These are phyloP conservation scores for Cecropterus lyciades DNA, from an alignment of 1,140 invertebrate genomes.

Conservation along the genomic window DNA sequence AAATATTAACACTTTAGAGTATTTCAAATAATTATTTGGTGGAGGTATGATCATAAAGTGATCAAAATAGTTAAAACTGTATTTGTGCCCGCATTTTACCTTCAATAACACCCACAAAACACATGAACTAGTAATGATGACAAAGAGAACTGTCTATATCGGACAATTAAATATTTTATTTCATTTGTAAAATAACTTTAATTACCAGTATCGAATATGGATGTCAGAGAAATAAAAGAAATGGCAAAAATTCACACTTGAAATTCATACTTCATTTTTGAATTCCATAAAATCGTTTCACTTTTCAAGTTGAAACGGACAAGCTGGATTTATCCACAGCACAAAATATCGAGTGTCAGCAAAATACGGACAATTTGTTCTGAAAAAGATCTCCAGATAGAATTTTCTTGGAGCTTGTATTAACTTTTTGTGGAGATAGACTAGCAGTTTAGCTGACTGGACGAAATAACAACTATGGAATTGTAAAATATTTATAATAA, in stretches of 20 bases:
- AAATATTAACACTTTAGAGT: no score
- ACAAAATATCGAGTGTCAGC: conserved; percentile 25
- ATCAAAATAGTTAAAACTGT: no score
- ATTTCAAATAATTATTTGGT: no score
- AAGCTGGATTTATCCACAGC: conserved; percentile 20
- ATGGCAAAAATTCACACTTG: conserved; percentile 26
- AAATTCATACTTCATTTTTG: conserved; percentile 6
- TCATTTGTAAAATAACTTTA: no score
- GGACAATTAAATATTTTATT: no score
- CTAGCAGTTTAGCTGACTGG: conserved; percentile 16
- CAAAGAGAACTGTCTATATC: no score
- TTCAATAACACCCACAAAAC: no score
- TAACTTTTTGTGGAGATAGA: conserved; percentile 16
- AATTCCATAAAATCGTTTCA: not conserved
- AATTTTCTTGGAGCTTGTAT: conserved; percentile 20
- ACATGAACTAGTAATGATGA: no score
- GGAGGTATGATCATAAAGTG: no score
- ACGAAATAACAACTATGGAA: not conserved
- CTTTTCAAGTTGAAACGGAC: not conserved
- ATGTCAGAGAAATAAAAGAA: not conserved
- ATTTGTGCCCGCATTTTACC: no score
- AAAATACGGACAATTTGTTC: conserved; percentile 27
- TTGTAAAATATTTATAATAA: not conserved
- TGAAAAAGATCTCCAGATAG: conserved; percentile 11
- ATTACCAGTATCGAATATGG: no score